These are phyloP conservation scores for Eurytoma californica DNA, from an alignment of 2,888 invertebrate species.

Conservation along the genomic window DNA sequence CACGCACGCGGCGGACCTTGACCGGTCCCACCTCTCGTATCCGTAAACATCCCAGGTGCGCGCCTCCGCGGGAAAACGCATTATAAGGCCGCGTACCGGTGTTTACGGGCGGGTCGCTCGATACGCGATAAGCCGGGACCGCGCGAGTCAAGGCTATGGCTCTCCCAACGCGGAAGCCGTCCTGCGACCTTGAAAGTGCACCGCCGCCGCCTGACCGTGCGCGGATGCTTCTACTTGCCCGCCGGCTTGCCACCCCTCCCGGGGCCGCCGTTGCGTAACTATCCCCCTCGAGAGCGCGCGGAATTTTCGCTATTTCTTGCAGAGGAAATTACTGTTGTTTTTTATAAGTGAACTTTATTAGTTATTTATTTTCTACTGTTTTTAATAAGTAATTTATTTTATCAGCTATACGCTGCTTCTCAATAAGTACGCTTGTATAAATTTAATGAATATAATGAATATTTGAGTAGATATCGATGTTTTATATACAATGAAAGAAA, in stretches of 20 bases:
- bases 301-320: not conserved
- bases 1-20: not conserved
- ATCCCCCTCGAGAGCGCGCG: not conserved
- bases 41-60: not conserved
- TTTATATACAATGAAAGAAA: not conserved
- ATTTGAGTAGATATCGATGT: not conserved
- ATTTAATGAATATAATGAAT: not conserved
- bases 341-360: too few species aligned
- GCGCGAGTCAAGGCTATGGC: not conserved
- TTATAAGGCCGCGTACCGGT: not conserved
- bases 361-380: too few species aligned
- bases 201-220: slow-evolving; percentile 24
- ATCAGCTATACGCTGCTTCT: not conserved
- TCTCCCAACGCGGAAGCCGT: not conserved
- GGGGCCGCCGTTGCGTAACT: not conserved
- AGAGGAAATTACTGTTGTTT: not conserved
- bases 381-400: too few species aligned
- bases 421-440: not conserved
- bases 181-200: slow-evolving; percentile 12
- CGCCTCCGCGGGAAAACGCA: not conserved
- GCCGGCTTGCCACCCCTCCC: too few species aligned
- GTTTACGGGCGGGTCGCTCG: not conserved
- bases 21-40: not conserved
- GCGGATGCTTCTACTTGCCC: slow-evolving; percentile 33
- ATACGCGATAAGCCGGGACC: not conserved